These are phyloP conservation scores for Poeciliopsis turneri DNA, from an alignment of 2,797 vertebrate genomes.

Conservation along the genomic window DNA sequence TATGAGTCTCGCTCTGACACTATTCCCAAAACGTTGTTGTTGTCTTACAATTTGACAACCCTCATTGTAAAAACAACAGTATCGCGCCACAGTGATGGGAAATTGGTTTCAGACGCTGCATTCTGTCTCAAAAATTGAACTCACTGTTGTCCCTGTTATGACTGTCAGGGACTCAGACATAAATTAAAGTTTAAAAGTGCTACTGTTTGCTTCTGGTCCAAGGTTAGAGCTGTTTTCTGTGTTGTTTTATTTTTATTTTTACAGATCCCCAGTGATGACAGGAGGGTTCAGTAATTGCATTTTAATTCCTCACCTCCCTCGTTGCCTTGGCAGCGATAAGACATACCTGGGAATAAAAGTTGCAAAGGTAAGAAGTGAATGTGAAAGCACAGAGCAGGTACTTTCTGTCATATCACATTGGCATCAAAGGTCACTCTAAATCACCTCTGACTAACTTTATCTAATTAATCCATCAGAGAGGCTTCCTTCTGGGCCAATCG, in stretches of 20 bases:
- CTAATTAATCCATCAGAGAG: conserved; percentile 28
- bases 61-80: background rate
- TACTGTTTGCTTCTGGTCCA: background rate
- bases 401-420: conserved; percentile 19
- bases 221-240: background rate
- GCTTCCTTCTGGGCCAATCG: conserved; percentile 32
- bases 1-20: background rate
- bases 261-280: background rate
- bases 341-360: conserved; percentile 1
- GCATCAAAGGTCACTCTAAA: conserved; percentile 36
- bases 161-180: background rate
- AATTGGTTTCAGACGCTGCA: background rate
- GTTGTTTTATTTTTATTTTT: background rate
- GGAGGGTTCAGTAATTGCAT: conserved; percentile 4
- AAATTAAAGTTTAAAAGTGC: conserved; percentile 3
- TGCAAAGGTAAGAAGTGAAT: conserved; percentile 42
- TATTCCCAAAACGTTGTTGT: background rate
- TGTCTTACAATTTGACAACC: background rate
- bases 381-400: conserved; percentile 50
- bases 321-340: conserved; percentile 7
- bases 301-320: conserved; percentile 4
- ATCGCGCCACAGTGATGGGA: background rate
- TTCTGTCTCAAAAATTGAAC: background rate
- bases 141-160: background rate
- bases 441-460: conserved; percentile 14